Evolutionary conservation across 2,888 invertebrate genomes (phyloP), one percentile per base, ranked within the genome.

Genomic region (Drosophila bunnanda): DNA sequence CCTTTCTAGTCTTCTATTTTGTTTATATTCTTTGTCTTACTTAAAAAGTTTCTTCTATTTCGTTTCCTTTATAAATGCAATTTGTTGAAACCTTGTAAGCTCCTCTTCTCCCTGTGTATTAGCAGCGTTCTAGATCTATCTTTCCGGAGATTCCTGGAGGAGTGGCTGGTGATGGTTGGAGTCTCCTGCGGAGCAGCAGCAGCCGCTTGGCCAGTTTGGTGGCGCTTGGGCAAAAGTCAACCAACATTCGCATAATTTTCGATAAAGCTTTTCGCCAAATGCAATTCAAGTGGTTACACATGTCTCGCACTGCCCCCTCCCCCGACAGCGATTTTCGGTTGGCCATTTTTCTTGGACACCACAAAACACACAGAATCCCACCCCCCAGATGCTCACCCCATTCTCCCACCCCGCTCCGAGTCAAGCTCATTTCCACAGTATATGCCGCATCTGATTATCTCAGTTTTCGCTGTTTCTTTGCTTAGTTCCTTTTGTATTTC

Each of bases 181-280:
- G 46, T 75, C 59, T 72, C 82, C 79, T 79, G 75, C 77, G 72
- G 86, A 64, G 78, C 77, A 53, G 60, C 25, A 38, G 38, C 39
- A 64, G 76, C 77, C 50, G 58, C 32, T 55, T 50, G 69, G 57
- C 43, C 73, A 55, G 67, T 39, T 44, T 36, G 62, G 65, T 69
- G 79, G 70, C 77, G 55, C 59, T 84, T 79, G 88, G 62, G 86
- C 86, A 86, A 88, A 85, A 88, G 86, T 88, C 87, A 87, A 81
- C 76, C 72, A 75, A 62, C 87, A 76, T 78, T 80, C 84, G 89
- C 90, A 89, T 90, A 90, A 91, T 85, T 90, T 88, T 78, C 80
- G 84, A 80, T 82, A 89, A 91, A 90, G 91, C 90, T 91, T 91
- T 91, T 90, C 90, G 84, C 84, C 82, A 91, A 91, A 91, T 90